Base-by-base conservation (phyloP, 2,113 vertebrate genomes). In the Bujurquina vittata region DNA sequence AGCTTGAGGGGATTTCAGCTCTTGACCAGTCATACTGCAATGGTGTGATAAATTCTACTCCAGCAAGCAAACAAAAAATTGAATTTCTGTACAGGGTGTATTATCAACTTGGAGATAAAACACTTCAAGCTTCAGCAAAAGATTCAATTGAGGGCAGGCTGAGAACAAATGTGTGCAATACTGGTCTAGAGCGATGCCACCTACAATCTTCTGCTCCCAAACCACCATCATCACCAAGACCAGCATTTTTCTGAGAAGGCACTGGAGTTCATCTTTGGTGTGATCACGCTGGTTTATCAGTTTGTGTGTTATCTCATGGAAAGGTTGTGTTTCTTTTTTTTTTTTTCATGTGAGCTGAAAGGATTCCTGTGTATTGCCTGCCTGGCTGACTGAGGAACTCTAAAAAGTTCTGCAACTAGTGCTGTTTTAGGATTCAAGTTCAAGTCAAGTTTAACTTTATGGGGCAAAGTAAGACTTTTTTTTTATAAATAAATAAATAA, bases 21-120 rank as follows among this genome's bases (percentile, higher is more conserved):
- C 58, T 40, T 20, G 58, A 82, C 52, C 22, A 0, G 31, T 80
- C 75, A 69, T 8, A 20, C 63, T 75, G 5, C 33, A 75, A 5
- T n/a, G 18, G 33, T 5, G 17, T 49, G 59, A 83, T 85, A 54
- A 79, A 87, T 80, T 57, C 62, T 59, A 72, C 62, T 58, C 26
- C 6, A 4, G 37, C 52, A 81, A 78, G 22, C 11, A 59, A 80
- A 83, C 35, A 73, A 77, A 75, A 52, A 84, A 85, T 56, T 17
- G 2, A 43, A 80, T 93, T 86, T 78, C 61, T 80, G 79, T 75
- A 49, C 67, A 75, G 56, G 67, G 61, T 58, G 15, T 18, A 62
- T 90, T 83, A 88, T 89, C 76, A 80, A 33, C 61, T 37, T n/a
- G 2, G 37, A 84, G 84, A 88, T 84, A 81, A 93, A 86, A 86